Conservation (phyloP, 2,113 vertebrate species). For the Lepus europaeus region DNA sequence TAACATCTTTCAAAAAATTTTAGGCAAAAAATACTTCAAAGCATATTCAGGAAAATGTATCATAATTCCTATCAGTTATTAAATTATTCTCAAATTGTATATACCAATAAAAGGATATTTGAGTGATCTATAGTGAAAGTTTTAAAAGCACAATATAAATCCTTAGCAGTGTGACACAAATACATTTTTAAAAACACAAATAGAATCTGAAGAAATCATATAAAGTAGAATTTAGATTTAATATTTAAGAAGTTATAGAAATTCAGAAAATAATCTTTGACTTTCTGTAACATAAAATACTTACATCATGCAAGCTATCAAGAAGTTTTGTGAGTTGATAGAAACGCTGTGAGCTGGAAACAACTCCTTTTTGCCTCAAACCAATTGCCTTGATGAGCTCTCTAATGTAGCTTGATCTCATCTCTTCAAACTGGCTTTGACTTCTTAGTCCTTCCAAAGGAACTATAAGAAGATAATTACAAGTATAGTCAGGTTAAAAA, state of each 20-base stretch:
- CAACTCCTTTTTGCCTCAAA: conserved; percentile 93
- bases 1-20: neutral
- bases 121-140: neutral
- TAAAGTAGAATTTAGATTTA: conserved; percentile 12
- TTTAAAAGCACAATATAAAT: conserved; percentile 5
- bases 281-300: conserved; percentile 67
- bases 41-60: neutral
- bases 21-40: conserved; percentile 50
- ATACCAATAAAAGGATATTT: conserved; percentile 16
- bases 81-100: neutral
- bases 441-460: conserved; percentile 97
- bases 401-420: conserved; percentile 97
- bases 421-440: conserved; percentile 96
- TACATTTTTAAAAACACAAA: neutral
- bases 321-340: conserved; percentile 98
- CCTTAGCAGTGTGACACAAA: neutral
- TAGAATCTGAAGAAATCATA: neutral
- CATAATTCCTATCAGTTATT: neutral
- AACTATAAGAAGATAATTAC: conserved; percentile 87
- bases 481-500: neutral
- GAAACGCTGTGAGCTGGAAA: conserved; percentile 96
- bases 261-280: conserved; percentile 11
- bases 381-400: conserved; percentile 96
- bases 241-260: conserved; percentile 40
- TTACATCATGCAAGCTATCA: conserved; percentile 97